These are phyloP conservation scores for Columba livia DNA, from an alignment of 2,113 vertebrate species.

Conservation along the genomic window DNA sequence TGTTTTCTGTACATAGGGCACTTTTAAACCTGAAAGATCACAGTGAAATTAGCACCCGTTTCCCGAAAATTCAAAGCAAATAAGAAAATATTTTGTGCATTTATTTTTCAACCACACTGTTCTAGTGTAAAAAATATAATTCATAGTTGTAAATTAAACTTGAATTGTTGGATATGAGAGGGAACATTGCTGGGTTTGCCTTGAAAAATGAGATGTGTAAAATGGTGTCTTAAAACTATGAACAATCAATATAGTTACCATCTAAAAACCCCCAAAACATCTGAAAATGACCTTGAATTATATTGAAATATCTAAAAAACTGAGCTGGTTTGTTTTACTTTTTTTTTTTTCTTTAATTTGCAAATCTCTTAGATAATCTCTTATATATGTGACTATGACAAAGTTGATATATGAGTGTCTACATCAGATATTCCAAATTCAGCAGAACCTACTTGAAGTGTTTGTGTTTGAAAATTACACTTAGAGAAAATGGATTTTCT, in stretches of 20 bases:
- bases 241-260: not conserved
- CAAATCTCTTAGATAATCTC: not conserved
- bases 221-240: not conserved
- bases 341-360: not conserved
- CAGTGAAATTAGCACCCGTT: not conserved
- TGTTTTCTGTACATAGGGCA: not conserved
- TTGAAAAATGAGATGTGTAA: not conserved
- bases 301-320: not conserved
- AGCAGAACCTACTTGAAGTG: not conserved
- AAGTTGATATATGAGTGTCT: not conserved
- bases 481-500: constrained; percentile 26
- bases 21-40: constrained; percentile 1
- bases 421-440: constrained; percentile 7
- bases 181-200: not conserved
- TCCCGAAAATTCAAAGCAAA: not conserved
- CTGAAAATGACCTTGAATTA: not conserved
- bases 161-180: not conserved
- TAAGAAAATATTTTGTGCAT: not conserved
- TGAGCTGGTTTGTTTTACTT: not conserved
- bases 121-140: not conserved
- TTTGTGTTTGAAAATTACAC: constrained; percentile 1
- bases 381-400: not conserved
- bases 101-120: not conserved
- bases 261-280: not conserved
- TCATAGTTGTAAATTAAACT: not conserved